These are phyloP conservation scores for Carassius auratus DNA, from an alignment of 2,113 vertebrate genomes.

Conservation along the genomic window DNA sequence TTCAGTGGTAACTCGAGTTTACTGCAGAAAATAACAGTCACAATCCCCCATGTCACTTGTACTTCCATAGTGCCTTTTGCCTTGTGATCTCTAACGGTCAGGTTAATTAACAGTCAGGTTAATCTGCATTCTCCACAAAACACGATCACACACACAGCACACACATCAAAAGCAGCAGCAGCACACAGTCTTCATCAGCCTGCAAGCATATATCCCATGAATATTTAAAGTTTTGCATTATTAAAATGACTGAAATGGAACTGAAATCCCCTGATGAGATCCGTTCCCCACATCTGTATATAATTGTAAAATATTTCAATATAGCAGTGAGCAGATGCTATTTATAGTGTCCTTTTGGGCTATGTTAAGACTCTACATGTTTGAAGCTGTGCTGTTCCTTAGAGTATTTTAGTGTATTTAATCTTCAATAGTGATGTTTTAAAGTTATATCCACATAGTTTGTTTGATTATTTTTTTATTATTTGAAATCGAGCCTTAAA, in stretches of 20 bases:
- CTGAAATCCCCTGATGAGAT: not conserved
- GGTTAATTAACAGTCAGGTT: not conserved
- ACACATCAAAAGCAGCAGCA: not conserved
- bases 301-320: slow-evolving; percentile 38
- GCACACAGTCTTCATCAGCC: not conserved
- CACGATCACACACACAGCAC: not conserved
- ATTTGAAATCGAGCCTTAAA: not conserved
- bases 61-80: not conserved
- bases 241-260: not conserved
- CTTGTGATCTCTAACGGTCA: no score
- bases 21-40: not conserved
- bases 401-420: not conserved
- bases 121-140: not conserved
- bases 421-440: not conserved
- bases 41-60: not conserved
- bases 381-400: not conserved
- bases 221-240: slow-evolving; percentile 16
- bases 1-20: not conserved
- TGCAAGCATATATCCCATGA: not conserved
- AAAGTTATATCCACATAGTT: not conserved
- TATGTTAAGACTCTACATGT: not conserved
- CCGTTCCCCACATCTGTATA: slow-evolving; percentile 18
- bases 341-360: slow-evolving; percentile 19
- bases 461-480: not conserved
- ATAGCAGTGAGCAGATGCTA: not conserved